phyloP scores from a whole-genome alignment of 2,888 invertebrate species.

The Boloria selene region DNA sequence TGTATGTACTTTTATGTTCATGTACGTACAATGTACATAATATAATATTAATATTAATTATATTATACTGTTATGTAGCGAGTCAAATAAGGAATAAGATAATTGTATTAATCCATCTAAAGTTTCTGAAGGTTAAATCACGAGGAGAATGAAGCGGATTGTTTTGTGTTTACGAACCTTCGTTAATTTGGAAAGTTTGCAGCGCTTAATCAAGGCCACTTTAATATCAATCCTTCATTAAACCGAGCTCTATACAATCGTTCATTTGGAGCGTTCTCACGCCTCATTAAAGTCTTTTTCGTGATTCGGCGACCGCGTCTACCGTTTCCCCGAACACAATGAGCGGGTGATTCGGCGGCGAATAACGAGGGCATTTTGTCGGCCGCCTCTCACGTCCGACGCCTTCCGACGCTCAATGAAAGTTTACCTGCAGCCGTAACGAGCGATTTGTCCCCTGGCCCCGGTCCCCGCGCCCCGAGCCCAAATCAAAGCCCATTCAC shows the following conservation, averaged over 20 bases:
- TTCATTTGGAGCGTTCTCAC: slow-evolving; percentile 80
- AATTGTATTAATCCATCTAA: slow-evolving; percentile 23
- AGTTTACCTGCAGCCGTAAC: slow-evolving; percentile 83
- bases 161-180: slow-evolving; percentile 22
- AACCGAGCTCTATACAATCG: slow-evolving; percentile 72
- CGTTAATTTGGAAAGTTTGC: slow-evolving; percentile 34
- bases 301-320: slow-evolving; percentile 80
- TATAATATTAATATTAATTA: slow-evolving; percentile 14
- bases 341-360: slow-evolving; percentile 82
- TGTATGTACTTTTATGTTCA: slow-evolving; percentile 23
- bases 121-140: slow-evolving; percentile 25
- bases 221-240: slow-evolving; percentile 78
- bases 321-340: slow-evolving; percentile 81
- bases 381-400: slow-evolving; percentile 81
- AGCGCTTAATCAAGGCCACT: slow-evolving; percentile 65
- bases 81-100: slow-evolving; percentile 19
- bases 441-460: slow-evolving; percentile 82
- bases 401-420: slow-evolving; percentile 83
- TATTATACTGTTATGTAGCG: slow-evolving; percentile 22
- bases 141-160: slow-evolving; percentile 19
- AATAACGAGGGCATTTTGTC: slow-evolving; percentile 83
- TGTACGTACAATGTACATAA: background rate
- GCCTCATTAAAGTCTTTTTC: slow-evolving; percentile 82
- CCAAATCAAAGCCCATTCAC: slow-evolving; percentile 84
- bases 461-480: slow-evolving; percentile 65